Conservation (phyloP, 2,888 invertebrate species). For the Caenorhabditis auriculariae region DNA sequence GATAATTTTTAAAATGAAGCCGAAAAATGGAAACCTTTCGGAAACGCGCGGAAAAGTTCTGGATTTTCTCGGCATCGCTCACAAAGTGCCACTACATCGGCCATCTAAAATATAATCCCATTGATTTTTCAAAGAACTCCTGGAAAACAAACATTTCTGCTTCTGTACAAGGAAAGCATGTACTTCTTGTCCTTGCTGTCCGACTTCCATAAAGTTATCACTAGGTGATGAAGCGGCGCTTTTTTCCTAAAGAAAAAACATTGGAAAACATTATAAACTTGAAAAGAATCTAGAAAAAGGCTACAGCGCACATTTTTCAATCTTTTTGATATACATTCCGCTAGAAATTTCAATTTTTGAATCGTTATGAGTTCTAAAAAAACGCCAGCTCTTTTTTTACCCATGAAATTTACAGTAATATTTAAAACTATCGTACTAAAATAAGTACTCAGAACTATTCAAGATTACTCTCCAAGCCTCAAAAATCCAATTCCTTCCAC, state of each 20-base stretch:
- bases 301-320: too few relatives aligned
- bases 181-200: constrained; percentile 20
- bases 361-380: too few relatives aligned
- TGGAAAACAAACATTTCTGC: constrained; percentile 17
- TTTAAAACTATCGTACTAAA: too few relatives aligned
- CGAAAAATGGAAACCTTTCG: constrained; percentile 11
- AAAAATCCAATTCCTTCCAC: too few relatives aligned
- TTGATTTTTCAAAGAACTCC: not conserved
- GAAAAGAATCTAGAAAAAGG: too few relatives aligned
- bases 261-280: too few relatives aligned
- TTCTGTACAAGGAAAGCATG: constrained; percentile 29
- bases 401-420: too few relatives aligned
- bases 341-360: too few relatives aligned
- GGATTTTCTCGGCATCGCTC: constrained; percentile 43
- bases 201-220: constrained; percentile 32
- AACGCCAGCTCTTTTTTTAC: too few relatives aligned
- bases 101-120: constrained; percentile 15
- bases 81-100: constrained; percentile 37
- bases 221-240: constrained; percentile 24
- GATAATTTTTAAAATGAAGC: not conserved
- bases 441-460: too few relatives aligned
- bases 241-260: constrained; percentile 11
- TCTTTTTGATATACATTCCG: too few relatives aligned
- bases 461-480: too few relatives aligned
- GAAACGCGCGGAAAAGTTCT: constrained; percentile 29